Base-by-base conservation (phyloP, 2,888 invertebrate species). In the Scaptomyza flava region DNA sequence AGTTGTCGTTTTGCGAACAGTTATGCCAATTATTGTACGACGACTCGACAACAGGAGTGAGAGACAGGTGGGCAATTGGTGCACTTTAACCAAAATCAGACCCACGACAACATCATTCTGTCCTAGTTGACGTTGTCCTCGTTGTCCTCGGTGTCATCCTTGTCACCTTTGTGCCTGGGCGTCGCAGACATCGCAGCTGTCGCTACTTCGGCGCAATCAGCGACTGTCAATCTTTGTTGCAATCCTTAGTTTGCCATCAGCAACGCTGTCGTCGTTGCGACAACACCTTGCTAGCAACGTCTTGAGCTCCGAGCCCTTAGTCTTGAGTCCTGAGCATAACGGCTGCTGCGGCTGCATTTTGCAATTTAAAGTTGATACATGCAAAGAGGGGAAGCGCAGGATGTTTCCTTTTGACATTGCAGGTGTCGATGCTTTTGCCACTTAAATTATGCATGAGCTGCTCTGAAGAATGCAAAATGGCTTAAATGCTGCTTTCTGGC, bases 141-240 rank as follows among this genome's bases (percentile, higher is more conserved):
- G 46, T 65, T 2, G 27, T 11, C 36, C 23, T 45, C 34, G 45
- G 23, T 34, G 48, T 14, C 46, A 56, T 42, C 53, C 57, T 60
- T 46, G 46, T 65, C 70, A 64, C 53, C 54, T 63, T 64, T 60
- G 38, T 14, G 14, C 14, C 38, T 14, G n/a, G 27, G 27, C 56
- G 41, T 41, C 50, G 68, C 67, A 17, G 38, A 9, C 62, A 68
- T 53, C 50, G 46, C 73, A 67, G 65, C 60, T 68, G 71, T 63
- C 60, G 62, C 64, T 54, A 66, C 72, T 58, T 58, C 51, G 51
- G 72, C 65, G 81, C 87, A 84, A 84, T 84, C 84, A 84, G 81
- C 81, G 79, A 67, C 66, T 86, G 84, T 84, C 87, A 84, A 84
- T 84, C 84, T 83, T 65, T 83, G 77, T 72, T 64, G 83, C 87